These are phyloP conservation scores for Drosophila prostipennis DNA, from an alignment of 2,888 invertebrate genomes.

Conservation along the genomic window DNA sequence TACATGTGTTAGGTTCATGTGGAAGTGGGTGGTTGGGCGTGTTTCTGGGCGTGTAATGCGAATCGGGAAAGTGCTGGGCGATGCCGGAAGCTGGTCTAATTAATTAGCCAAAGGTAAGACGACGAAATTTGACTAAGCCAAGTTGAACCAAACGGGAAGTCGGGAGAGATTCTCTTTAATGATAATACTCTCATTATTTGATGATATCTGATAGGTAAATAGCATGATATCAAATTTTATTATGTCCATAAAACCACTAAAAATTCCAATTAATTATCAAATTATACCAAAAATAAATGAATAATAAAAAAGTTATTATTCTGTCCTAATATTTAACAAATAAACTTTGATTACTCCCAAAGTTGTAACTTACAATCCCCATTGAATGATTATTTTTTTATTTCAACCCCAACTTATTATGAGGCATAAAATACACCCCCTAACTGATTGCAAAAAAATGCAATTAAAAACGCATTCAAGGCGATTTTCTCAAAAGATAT, in stretches of 20 bases:
- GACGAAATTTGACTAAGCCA: slow-evolving; percentile 26
- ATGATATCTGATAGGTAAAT: neutral
- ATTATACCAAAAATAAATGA: neutral
- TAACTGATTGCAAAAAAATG: slow-evolving; percentile 45
- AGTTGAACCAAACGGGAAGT: neutral
- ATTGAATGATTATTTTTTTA: too few relatives aligned
- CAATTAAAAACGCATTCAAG: slow-evolving; percentile 76
- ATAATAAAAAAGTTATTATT: neutral
- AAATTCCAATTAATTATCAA: too few relatives aligned
- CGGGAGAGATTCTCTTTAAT: too few relatives aligned
- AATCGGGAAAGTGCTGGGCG: slow-evolving; percentile 20
- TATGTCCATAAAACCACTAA: too few relatives aligned
- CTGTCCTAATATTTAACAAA: too few relatives aligned
- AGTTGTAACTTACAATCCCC: neutral
- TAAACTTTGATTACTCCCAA: neutral
- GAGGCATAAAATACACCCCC: neutral
- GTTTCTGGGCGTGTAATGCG: slow-evolving; percentile 22
- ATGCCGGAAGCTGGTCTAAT: slow-evolving; percentile 20
- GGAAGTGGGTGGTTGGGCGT: neutral
- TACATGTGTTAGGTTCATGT: neutral
- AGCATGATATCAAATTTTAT: too few relatives aligned
- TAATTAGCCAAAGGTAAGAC: slow-evolving; percentile 32
- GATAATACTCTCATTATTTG: neutral
- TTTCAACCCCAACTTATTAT: slow-evolving; percentile 2
- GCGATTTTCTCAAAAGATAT: slow-evolving; percentile 54